These are phyloP conservation scores for Mactromeris polynyma DNA, from an alignment of 2,888 invertebrate genomes.

Conservation along the genomic window DNA sequence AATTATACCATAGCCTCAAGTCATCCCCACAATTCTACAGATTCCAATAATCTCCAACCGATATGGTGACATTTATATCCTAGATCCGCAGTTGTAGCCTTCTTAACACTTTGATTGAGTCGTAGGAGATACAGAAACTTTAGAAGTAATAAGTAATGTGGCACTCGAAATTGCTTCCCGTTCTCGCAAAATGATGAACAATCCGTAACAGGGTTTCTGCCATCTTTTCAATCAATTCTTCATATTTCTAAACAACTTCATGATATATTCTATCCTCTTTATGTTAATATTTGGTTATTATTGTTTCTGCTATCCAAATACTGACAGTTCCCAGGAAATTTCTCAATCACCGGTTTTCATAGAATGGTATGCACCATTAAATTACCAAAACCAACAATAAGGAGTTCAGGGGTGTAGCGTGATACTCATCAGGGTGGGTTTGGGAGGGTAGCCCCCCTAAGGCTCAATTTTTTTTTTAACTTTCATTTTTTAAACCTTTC, in stretches of 20 bases:
- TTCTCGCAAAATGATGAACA: not conserved
- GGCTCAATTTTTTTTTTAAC: too few species aligned
- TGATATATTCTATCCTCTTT: not conserved
- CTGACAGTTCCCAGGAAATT: not conserved
- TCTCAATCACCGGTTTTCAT: not conserved
- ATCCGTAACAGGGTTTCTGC: not conserved
- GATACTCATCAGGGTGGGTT: too few species aligned
- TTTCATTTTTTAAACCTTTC: too few species aligned
- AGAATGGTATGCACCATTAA: not conserved
- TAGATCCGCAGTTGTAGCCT: not conserved
- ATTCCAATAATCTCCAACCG: not conserved
- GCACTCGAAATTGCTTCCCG: not conserved
- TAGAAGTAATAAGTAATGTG: not conserved
- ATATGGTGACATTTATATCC: not conserved
- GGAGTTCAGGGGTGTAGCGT: too few species aligned
- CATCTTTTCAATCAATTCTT: constrained; percentile 4
- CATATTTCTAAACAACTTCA: not conserved
- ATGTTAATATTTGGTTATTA: not conserved
- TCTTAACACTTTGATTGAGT: not conserved
- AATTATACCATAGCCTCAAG: not conserved
- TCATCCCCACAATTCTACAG: not conserved
- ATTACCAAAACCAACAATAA: not conserved
- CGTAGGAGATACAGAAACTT: not conserved
- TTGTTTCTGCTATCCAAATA: not conserved
- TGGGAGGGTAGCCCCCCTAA: too few species aligned